phyloP scores from a whole-genome alignment of 2,888 invertebrate genomes.

The Plutella xylostella region DNA sequence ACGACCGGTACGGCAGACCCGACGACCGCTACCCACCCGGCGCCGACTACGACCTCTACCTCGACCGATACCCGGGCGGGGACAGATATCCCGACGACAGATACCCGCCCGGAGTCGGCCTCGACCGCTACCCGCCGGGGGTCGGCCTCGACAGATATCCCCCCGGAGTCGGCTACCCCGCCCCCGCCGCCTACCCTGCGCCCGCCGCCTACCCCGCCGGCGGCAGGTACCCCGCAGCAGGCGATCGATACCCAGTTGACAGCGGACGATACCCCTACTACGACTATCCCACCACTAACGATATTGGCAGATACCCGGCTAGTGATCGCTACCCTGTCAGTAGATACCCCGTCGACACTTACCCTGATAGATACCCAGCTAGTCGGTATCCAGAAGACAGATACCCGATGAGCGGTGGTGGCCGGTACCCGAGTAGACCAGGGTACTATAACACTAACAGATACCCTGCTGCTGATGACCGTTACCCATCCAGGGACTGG shows the following conservation, averaged over 20 bases:
- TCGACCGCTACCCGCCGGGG: conserved; percentile 48
- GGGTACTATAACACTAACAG: conserved; percentile 39
- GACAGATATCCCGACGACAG: conserved; percentile 32
- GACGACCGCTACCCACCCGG: conserved; percentile 54
- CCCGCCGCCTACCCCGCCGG: no score
- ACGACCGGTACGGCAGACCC: conserved; percentile 60
- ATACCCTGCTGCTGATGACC: conserved; percentile 64
- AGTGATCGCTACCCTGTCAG: conserved; percentile 51
- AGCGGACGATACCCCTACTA: conserved; percentile 44
- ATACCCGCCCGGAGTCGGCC: conserved; percentile 34
- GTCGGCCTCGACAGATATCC: conserved; percentile 55
- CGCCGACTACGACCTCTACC: conserved; percentile 67
- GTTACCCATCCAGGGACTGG: conserved; percentile 41
- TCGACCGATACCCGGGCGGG: conserved; percentile 51
- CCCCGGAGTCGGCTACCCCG: conserved; percentile 43
- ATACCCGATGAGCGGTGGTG: conserved; percentile 38
- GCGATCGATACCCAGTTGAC: conserved; percentile 48
- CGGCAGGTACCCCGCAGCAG: conserved; percentile 43
- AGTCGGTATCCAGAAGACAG: conserved; percentile 36
- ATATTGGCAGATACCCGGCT: conserved; percentile 42
- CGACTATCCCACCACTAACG: conserved; percentile 36
- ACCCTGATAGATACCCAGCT: conserved; percentile 41
- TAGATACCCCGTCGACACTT: conserved; percentile 46
- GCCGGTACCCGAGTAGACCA: conserved; percentile 40
- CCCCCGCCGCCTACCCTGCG: conserved; percentile 46